phyloP scores from a whole-genome alignment of 1,140 invertebrate genomes.

The Colletes latitarsis region DNA sequence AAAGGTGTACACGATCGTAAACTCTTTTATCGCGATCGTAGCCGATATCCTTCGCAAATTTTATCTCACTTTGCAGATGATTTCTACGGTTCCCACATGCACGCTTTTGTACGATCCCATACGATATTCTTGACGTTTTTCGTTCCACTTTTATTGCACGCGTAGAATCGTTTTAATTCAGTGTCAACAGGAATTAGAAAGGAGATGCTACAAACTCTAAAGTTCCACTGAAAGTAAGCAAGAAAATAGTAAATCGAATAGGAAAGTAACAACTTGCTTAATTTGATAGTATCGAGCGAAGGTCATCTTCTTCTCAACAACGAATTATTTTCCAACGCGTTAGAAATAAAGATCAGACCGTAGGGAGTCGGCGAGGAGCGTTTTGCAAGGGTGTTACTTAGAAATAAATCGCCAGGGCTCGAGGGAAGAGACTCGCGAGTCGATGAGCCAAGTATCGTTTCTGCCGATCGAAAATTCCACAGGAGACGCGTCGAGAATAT shows the following conservation, averaged over 20 bases:
- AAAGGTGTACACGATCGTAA: constrained; percentile 55
- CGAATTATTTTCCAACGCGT: too few relatives aligned
- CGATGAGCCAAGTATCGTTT: constrained; percentile 41
- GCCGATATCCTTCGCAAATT: constrained; percentile 50
- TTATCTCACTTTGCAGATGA: constrained; percentile 42
- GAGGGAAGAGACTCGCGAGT: constrained; percentile 36
- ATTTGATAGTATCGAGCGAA: too few relatives aligned
- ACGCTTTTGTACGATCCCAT: constrained; percentile 3
- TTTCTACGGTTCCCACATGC: constrained; percentile 20
- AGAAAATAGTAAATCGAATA: too few relatives aligned
- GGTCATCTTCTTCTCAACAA: too few relatives aligned
- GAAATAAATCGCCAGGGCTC: too few relatives aligned
- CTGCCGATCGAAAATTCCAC: constrained; percentile 34
- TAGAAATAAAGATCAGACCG: too few relatives aligned
- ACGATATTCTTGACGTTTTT: constrained; percentile 17
- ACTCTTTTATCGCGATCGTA: constrained; percentile 63
- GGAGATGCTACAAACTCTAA: too few relatives aligned
- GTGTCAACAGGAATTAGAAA: too few relatives aligned
- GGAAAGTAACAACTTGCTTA: too few relatives aligned
- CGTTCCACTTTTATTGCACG: too few relatives aligned
- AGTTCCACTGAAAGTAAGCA: too few relatives aligned
- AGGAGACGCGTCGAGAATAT: constrained; percentile 52
- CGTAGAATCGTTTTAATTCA: too few relatives aligned
- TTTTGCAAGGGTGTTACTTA: not conserved
- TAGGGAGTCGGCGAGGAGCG: not conserved